phyloP scores from a whole-genome alignment of 2,113 vertebrate species.

The Chunga burmeisteri region DNA sequence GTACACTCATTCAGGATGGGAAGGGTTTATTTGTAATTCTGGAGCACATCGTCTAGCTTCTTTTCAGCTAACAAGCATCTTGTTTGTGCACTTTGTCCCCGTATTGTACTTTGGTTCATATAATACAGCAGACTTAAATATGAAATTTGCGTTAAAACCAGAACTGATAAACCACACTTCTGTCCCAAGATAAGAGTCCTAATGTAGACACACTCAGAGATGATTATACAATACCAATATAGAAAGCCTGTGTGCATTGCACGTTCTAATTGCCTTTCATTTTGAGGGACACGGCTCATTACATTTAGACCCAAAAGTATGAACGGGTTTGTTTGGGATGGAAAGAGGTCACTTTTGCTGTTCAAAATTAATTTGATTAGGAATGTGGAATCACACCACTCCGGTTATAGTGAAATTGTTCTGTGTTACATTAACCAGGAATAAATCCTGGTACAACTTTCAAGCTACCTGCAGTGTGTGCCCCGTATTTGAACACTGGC shows the following conservation, averaged over 20 bases:
- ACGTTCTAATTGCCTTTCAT: neutral
- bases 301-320: neutral
- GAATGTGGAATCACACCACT: neutral
- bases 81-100: neutral
- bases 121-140: neutral
- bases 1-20: neutral
- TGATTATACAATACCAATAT: neutral
- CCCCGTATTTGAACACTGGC: constrained; percentile 16
- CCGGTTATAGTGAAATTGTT: neutral
- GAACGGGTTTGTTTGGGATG: neutral
- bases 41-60: neutral
- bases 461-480: constrained; percentile 27
- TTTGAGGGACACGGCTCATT: neutral
- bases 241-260: neutral
- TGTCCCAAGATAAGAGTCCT: neutral
- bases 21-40: neutral
- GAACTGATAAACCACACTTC: neutral
- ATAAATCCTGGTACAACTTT: neutral
- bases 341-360: neutral
- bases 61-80: neutral
- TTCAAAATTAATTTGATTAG: constrained; percentile 19
- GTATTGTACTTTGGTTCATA: neutral
- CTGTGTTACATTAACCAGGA: neutral
- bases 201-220: neutral
- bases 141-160: neutral